These are phyloP conservation scores for Leucoraja ocellata DNA, from an alignment of 2,797 vertebrate genomes.

Conservation along the genomic window DNA sequence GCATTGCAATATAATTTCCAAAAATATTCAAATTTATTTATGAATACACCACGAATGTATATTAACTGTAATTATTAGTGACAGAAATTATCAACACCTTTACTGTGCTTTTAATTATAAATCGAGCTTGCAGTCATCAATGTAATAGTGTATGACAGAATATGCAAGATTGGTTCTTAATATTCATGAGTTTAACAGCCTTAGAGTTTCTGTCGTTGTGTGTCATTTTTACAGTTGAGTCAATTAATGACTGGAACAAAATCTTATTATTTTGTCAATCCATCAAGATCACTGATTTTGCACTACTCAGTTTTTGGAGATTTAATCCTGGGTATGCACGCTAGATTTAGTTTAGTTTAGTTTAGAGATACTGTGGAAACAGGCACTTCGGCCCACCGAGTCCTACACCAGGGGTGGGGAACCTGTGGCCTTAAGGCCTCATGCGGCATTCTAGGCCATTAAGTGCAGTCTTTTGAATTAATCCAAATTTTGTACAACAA, in stretches of 20 bases:
- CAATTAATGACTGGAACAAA: not conserved
- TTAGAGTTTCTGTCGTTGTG: not conserved
- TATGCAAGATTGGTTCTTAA: not conserved
- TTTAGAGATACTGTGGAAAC: too few relatives aligned
- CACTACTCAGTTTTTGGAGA: not conserved
- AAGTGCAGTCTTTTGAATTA: too few relatives aligned
- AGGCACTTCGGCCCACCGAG: too few relatives aligned
- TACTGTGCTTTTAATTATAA: conserved; percentile 5
- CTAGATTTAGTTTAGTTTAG: too few relatives aligned
- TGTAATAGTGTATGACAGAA: not conserved
- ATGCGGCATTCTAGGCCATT: too few relatives aligned
- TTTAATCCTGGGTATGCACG: not conserved
- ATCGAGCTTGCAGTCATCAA: not conserved
- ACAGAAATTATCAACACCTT: not conserved
- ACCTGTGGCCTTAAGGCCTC: too few relatives aligned
- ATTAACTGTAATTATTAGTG: not conserved
- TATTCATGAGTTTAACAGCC: not conserved
- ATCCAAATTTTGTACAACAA: too few relatives aligned
- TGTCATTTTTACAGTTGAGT: not conserved
- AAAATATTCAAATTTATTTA: not conserved
- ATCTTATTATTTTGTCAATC: not conserved
- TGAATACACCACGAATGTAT: not conserved
- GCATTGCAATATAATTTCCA: too few relatives aligned
- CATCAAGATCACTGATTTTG: not conserved
- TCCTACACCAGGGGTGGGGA: too few relatives aligned